Evolutionary conservation across 2,888 invertebrate genomes (phyloP).

Genomic region (Anoncus sp.): DNA sequence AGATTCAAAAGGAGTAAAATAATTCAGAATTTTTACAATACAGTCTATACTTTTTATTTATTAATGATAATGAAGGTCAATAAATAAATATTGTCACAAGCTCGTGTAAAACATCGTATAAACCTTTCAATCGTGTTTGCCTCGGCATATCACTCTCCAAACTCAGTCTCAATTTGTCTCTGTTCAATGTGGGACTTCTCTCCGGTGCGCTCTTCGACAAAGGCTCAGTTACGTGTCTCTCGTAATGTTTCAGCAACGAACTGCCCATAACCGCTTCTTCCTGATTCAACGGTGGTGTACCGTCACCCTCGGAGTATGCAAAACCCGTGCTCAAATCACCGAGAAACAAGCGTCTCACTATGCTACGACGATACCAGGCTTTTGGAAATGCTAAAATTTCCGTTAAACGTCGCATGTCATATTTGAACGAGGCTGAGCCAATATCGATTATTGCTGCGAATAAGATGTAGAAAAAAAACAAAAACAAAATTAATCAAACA

Average conservation of each 20-base stretch:
- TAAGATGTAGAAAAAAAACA: background rate
- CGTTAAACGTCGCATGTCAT: conserved; percentile 98
- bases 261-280: conserved; percentile 80
- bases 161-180: conserved; percentile 86
- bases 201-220: conserved; percentile 79
- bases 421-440: conserved; percentile 98
- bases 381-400: conserved; percentile 99
- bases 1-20: too few species aligned
- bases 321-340: conserved; percentile 92
- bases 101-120: background rate
- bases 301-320: conserved; percentile 83
- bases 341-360: conserved; percentile 95
- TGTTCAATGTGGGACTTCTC: conserved; percentile 81
- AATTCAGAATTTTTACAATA: too few species aligned
- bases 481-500: background rate
- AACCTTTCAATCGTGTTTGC: conserved; percentile 83
- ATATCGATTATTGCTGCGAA: conserved; percentile 95
- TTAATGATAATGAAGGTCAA: background rate
- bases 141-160: conserved; percentile 84
- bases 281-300: conserved; percentile 77
- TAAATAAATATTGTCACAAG: background rate
- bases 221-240: conserved; percentile 74
- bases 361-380: conserved; percentile 98
- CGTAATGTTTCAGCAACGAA: conserved; percentile 78
- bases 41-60: background rate